Percentiles rank a stretch among this genome's conserved stretches.
Conservation (phyloP, 2,113 vertebrate genomes). For the Syngnathus typhle region DNA sequence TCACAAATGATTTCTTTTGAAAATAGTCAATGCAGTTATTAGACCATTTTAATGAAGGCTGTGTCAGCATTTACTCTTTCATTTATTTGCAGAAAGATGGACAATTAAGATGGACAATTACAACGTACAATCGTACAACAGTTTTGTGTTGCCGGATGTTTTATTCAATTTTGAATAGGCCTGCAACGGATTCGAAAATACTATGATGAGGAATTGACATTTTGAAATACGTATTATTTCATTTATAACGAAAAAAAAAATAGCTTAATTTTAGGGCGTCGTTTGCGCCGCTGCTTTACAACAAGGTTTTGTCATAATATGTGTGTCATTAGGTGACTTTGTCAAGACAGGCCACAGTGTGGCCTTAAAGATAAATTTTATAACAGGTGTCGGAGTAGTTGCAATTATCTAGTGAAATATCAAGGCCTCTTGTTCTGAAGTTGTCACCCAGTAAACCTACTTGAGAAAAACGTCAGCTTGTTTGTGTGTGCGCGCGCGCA, state of each 20-base stretch:
- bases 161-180: background rate
- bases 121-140: background rate
- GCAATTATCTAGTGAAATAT: background rate
- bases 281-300: background rate
- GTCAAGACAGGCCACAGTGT: background rate
- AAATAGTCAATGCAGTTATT: background rate
- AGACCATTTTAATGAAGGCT: background rate
- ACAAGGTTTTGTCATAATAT: background rate
- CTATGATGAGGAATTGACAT: background rate
- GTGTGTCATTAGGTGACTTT: background rate
- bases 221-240: background rate
- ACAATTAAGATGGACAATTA: too few relatives aligned
- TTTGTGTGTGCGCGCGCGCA: background rate
- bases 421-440: background rate
- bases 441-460: background rate
- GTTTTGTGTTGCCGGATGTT: background rate
- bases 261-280: too few relatives aligned
- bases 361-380: background rate
- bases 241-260: background rate
- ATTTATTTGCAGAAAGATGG: background rate
- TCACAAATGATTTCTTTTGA: background rate
- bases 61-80: background rate
- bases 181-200: background rate
- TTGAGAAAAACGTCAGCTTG: background rate
- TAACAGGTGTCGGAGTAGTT: background rate